A percentile compares a stretch with the other conserved stretches of the same genome.
Conservation (phyloP, 2,888 invertebrate genomes). For the Isotomurus palustris region DNA sequence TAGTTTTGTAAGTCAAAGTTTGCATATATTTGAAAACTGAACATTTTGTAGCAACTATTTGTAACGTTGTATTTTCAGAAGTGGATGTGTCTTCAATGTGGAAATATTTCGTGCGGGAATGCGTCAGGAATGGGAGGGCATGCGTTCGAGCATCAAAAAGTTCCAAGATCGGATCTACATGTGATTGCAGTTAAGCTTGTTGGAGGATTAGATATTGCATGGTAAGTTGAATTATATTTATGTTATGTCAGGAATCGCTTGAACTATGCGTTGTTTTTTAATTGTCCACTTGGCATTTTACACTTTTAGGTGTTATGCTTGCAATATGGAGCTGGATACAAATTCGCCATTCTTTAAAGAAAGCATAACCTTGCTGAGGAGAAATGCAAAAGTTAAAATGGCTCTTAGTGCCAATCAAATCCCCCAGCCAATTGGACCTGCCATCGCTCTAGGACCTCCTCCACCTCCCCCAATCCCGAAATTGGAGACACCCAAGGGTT, state of each 20-base stretch:
- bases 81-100: constrained; percentile 80
- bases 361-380: constrained; percentile 2
- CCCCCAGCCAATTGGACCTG: constrained; percentile 8
- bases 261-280: not conserved
- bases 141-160: constrained; percentile 67
- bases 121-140: constrained; percentile 52
- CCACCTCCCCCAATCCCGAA: constrained; percentile 37
- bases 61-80: constrained; percentile 47
- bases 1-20: too few species aligned
- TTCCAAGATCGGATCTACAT: constrained; percentile 71
- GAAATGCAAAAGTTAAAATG: constrained; percentile 12
- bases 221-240: constrained; percentile 22
- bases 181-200: constrained; percentile 57
- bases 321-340: constrained; percentile 23
- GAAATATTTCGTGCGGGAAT: constrained; percentile 69
- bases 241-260: not conserved
- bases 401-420: constrained; percentile 1
- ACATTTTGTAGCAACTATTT: not conserved
- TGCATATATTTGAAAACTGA: too few species aligned
- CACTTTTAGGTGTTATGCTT: constrained; percentile 36
- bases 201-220: constrained; percentile 21
- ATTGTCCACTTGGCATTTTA: too few species aligned
- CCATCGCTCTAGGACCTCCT: constrained; percentile 34
- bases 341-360: constrained; percentile 14
- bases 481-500: constrained; percentile 14